Percentiles rank a stretch among this genome's conserved stretches.
Conservation (phyloP, 2,113 vertebrate genomes). For the Plecturocebus donacophilus region DNA sequence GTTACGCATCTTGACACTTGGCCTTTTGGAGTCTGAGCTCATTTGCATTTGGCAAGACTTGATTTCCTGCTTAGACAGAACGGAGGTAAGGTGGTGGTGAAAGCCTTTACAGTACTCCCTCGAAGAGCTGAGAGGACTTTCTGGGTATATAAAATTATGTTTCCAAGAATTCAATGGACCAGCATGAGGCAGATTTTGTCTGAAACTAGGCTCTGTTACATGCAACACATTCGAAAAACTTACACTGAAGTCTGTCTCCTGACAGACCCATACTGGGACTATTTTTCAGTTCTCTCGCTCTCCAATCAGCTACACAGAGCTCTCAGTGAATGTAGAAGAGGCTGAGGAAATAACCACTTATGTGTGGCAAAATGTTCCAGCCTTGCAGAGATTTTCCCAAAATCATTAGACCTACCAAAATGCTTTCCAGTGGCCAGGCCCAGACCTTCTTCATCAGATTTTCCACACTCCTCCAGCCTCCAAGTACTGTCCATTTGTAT, state of each 20-base stretch:
- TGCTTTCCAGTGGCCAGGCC: conserved; percentile 51
- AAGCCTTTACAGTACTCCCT: conserved; percentile 64
- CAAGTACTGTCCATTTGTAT: conserved; percentile 44
- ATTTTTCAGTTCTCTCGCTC: conserved; percentile 33
- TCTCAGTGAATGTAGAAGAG: conserved; percentile 69
- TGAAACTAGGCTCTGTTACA: conserved; percentile 73
- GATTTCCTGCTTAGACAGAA: conserved; percentile 73
- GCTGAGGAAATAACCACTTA: conserved; percentile 80
- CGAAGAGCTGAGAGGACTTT: conserved; percentile 74
- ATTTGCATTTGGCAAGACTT: conserved; percentile 78
- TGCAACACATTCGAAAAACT: conserved; percentile 58
- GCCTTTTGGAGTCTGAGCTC: conserved; percentile 68
- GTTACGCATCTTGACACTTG: conserved; percentile 48
- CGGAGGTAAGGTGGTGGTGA: neutral
- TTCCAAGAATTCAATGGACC: conserved; percentile 75
- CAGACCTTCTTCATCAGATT: conserved; percentile 70
- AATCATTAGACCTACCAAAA: conserved; percentile 76
- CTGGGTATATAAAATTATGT: conserved; percentile 73
- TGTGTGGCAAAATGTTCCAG: conserved; percentile 76
- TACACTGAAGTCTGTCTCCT: conserved; percentile 56
- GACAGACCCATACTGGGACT: conserved; percentile 24
- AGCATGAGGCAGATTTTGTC: conserved; percentile 73
- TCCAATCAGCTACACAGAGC: conserved; percentile 54
- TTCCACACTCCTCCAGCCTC: conserved; percentile 62
- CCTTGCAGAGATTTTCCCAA: conserved; percentile 77